Percentiles rank a stretch among this genome's conserved stretches.
These are phyloP conservation scores for Phrixothrix hirtus DNA, from an alignment of 2,888 invertebrate species.

Conservation along the genomic window DNA sequence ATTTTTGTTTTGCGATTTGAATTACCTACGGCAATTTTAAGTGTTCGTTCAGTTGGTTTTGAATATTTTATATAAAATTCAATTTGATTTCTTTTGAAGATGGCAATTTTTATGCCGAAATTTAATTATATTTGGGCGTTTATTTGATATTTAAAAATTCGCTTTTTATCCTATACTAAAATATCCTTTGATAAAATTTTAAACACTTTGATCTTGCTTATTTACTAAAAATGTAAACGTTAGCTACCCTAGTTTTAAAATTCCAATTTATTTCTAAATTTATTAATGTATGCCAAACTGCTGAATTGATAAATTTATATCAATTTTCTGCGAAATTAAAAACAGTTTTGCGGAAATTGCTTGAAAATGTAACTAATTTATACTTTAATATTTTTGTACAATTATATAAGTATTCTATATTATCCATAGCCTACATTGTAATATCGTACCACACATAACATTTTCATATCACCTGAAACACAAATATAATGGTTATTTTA, in stretches of 20 bases:
- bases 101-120: neutral
- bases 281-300: no score
- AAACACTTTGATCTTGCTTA: neutral
- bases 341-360: no score
- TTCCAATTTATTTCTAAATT: neutral
- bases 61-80: conserved; percentile 31
- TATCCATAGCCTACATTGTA: no score
- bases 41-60: conserved; percentile 29
- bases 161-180: no score
- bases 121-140: neutral
- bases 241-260: neutral
- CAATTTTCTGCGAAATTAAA: no score
- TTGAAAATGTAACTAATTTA: no score
- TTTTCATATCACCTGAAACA: conserved; percentile 6
- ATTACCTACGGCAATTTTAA: conserved; percentile 37
- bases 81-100: conserved; percentile 13
- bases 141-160: neutral
- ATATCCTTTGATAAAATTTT: no score
- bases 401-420: no score
- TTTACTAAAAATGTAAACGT: neutral
- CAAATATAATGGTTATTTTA: conserved; percentile 16
- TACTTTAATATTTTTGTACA: no score
- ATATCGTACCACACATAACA: no score
- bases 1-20: conserved; percentile 41
- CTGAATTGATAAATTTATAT: no score